Conservation (phyloP, 2,113 vertebrate genomes). For the Lipophrys pholis region DNA sequence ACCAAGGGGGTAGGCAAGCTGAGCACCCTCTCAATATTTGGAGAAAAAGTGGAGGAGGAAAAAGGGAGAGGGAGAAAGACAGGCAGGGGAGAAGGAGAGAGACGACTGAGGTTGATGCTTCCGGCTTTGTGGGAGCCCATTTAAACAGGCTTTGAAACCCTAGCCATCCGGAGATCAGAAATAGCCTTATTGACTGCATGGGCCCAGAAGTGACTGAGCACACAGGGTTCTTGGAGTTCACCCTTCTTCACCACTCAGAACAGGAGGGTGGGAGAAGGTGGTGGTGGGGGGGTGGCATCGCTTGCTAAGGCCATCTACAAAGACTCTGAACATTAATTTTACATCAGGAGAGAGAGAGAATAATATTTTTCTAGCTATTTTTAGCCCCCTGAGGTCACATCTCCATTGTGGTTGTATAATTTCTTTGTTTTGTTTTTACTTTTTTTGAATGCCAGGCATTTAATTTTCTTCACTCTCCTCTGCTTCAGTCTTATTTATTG, state of each 20-base stretch:
- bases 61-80: slow-evolving; percentile 59
- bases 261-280: slow-evolving; percentile 5
- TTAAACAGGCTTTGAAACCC: slow-evolving; percentile 85
- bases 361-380: slow-evolving; percentile 56
- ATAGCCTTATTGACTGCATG: slow-evolving; percentile 82
- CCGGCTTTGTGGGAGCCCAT: slow-evolving; percentile 81
- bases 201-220: slow-evolving; percentile 76
- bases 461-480: slow-evolving; percentile 34
- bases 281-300: slow-evolving; percentile 12
- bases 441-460: slow-evolving; percentile 14
- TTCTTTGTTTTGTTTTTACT: slow-evolving; percentile 27
- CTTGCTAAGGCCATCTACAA: slow-evolving; percentile 41
- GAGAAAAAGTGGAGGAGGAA: slow-evolving; percentile 63
- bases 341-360: slow-evolving; percentile 60
- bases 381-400: slow-evolving; percentile 29
- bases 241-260: slow-evolving; percentile 50
- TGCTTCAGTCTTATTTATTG: slow-evolving; percentile 60
- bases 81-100: slow-evolving; percentile 54
- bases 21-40: slow-evolving; percentile 79
- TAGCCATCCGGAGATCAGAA: slow-evolving; percentile 83
- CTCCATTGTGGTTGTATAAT: slow-evolving; percentile 32
- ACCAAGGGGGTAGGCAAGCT: slow-evolving; percentile 69
- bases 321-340: slow-evolving; percentile 66
- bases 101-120: slow-evolving; percentile 69
- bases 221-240: slow-evolving; percentile 72